Conservation (phyloP, 1,140 invertebrate species). For the Pomacea maculata region DNA sequence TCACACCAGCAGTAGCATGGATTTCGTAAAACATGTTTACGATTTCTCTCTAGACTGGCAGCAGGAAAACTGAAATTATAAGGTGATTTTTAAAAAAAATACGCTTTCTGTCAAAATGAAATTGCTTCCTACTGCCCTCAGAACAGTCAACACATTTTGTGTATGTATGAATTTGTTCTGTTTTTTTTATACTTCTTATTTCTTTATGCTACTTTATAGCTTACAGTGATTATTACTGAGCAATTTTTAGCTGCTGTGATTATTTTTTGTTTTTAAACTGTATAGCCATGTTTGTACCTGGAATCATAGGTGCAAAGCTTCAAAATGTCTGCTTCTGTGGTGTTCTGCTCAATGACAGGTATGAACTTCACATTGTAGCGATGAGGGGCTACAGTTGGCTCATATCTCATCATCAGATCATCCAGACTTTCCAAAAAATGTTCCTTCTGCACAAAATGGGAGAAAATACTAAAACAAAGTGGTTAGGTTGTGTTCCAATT, state of each 20-base stretch:
- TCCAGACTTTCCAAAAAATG: constrained; percentile 54
- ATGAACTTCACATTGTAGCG: constrained; percentile 57
- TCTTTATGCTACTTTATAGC: too few species aligned
- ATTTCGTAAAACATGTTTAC: constrained; percentile 39
- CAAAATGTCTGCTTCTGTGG: constrained; percentile 32
- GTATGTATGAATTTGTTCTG: too few species aligned
- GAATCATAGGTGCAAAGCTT: constrained; percentile 14
- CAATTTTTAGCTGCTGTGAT: too few species aligned
- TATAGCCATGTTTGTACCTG: constrained; percentile 1
- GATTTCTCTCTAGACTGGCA: constrained; percentile 27
- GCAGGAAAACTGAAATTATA: constrained; percentile 32
- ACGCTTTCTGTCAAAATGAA: too few species aligned
- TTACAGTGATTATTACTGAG: too few species aligned
- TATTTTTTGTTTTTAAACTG: too few species aligned
- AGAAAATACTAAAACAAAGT: background rate
- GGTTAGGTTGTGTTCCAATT: too few species aligned
- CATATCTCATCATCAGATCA: constrained; percentile 55
- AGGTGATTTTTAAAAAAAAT: background rate
- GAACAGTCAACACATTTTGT: too few species aligned
- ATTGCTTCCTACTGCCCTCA: too few species aligned
- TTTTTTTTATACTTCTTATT: too few species aligned
- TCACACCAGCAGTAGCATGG: constrained; percentile 55
- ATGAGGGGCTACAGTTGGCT: constrained; percentile 49
- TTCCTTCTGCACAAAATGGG: constrained; percentile 50
- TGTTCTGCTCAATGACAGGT: constrained; percentile 45